Evolutionary conservation across 2,113 vertebrate genomes (phyloP).

Genomic region (Nesogale talazaci): DNA sequence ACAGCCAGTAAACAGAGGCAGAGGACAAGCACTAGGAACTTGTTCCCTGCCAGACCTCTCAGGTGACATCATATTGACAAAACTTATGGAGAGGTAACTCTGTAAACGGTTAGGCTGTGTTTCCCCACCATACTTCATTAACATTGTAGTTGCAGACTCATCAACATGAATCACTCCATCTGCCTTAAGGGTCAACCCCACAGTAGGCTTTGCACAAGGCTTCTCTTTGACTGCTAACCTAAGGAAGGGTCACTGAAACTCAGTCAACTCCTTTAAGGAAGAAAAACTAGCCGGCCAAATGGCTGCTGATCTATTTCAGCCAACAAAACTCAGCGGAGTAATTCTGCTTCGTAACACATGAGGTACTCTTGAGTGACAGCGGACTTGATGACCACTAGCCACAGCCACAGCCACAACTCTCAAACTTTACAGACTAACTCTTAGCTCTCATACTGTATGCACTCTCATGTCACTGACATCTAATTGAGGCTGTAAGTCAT

Average conservation of each 20-base stretch:
- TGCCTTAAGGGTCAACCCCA: not conserved
- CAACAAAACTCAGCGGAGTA: no score
- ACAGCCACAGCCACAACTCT: not conserved
- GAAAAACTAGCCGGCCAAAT: no score
- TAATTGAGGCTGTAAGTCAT: not conserved
- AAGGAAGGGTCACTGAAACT: no score
- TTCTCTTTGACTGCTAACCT: not conserved
- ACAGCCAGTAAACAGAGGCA: not conserved
- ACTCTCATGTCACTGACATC: constrained; percentile 30
- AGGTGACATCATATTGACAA: not conserved
- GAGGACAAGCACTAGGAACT: not conserved
- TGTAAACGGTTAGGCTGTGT: not conserved
- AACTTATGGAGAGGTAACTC: rapidly evolving
- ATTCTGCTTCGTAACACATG: not conserved
- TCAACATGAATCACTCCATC: not conserved
- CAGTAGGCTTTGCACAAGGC: not conserved
- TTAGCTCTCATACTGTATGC: not conserved
- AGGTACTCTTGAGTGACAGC: not conserved
- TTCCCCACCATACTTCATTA: not conserved
- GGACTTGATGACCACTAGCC: not conserved
- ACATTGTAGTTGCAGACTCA: not conserved
- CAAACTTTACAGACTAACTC: not conserved
- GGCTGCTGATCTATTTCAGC: no score
- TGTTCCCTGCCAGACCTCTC: not conserved
- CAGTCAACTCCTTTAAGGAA: no score